Evolutionary conservation across 2,888 invertebrate genomes (phyloP).

Genomic region (Theodoxus fluviatilis): DNA sequence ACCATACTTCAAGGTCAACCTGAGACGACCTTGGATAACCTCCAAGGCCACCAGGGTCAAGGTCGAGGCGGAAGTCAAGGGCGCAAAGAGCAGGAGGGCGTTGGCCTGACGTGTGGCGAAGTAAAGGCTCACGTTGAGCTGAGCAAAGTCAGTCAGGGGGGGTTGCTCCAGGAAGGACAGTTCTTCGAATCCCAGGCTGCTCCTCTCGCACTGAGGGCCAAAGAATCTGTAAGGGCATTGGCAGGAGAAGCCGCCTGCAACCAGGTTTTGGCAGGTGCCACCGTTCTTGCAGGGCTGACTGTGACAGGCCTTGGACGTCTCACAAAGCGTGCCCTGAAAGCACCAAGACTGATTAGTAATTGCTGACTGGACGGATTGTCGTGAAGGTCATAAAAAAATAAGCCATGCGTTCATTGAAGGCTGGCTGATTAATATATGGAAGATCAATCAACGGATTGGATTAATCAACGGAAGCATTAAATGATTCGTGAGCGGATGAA

Average conservation of each 20-base stretch:
- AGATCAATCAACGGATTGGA: no score
- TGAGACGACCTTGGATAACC: constrained; percentile 81
- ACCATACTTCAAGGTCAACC: constrained; percentile 77
- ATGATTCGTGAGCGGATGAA: no score
- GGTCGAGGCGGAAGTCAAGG: constrained; percentile 83
- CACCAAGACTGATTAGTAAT: no score
- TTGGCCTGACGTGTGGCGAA: constrained; percentile 87
- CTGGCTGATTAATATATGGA: no score
- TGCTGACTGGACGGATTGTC: no score
- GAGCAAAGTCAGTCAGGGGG: constrained; percentile 79
- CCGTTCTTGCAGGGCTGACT: constrained; percentile 49
- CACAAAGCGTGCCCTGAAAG: constrained; percentile 54
- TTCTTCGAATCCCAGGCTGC: constrained; percentile 87
- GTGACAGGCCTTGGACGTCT: constrained; percentile 44
- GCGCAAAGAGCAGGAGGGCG: constrained; percentile 88
- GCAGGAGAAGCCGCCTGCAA: constrained; percentile 75
- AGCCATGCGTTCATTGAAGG: no score
- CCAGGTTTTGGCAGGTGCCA: constrained; percentile 48
- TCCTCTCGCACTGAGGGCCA: constrained; percentile 88
- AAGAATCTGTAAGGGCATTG: constrained; percentile 85
- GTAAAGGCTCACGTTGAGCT: constrained; percentile 88
- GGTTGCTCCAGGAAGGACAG: constrained; percentile 90
- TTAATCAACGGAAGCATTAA: no score
- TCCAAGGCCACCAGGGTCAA: constrained; percentile 89
- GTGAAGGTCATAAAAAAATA: no score